Percentiles rank a stretch among this genome's conserved stretches.
Conservation (phyloP, 1,140 invertebrate genomes). For the Forficula auricularia region DNA sequence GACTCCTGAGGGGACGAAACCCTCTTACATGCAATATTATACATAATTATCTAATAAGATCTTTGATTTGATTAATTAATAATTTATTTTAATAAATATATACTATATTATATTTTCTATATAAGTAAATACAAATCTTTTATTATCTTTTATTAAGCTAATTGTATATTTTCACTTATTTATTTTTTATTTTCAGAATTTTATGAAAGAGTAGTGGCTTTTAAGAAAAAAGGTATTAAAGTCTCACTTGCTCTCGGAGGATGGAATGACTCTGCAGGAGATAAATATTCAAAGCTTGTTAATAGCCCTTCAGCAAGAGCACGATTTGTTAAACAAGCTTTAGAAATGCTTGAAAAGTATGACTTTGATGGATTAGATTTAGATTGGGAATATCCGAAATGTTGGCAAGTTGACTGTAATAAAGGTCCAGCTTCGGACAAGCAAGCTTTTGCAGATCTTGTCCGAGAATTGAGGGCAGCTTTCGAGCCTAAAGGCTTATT, state of each 20-base stretch:
- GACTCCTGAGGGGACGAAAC: no score
- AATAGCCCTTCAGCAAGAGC: constrained; percentile 28
- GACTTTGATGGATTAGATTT: constrained; percentile 42
- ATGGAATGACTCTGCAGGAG: constrained; percentile 43
- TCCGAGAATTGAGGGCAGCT: constrained; percentile 48
- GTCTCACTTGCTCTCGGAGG: constrained; percentile 42
- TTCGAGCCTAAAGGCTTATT: constrained; percentile 51
- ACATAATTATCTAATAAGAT: no score
- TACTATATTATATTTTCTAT: no score
- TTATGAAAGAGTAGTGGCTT: constrained; percentile 35
- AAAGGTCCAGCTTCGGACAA: constrained; percentile 61
- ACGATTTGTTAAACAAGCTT: constrained; percentile 32
- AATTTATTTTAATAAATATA: no score
- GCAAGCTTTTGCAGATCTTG: constrained; percentile 47
- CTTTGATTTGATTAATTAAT: no score
- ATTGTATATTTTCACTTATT: no score
- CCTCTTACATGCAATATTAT: no score
- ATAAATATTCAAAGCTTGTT: constrained; percentile 40
- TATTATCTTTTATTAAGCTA: no score
- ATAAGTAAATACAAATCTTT: no score
- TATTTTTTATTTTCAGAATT: constrained; percentile 28
- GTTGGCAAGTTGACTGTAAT: constrained; percentile 58
- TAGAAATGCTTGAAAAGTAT: constrained; percentile 35
- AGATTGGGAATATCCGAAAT: constrained; percentile 53
- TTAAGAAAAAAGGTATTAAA: constrained; percentile 35